phyloP scores from a whole-genome alignment of 2,888 invertebrate species.

The Cryptocephalus moraei region DNA sequence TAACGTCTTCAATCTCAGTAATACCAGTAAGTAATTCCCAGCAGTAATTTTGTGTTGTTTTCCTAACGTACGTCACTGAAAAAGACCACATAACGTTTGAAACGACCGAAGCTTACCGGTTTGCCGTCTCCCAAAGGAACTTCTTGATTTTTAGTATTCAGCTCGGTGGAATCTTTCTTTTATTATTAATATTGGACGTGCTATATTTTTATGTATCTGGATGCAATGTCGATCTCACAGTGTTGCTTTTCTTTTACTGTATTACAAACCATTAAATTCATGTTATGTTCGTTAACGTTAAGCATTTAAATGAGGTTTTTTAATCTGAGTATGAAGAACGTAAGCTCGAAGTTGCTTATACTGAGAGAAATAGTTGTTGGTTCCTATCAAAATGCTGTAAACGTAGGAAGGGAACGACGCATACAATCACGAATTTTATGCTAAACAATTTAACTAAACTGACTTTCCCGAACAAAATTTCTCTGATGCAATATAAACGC shows the following conservation, averaged over 20 bases:
- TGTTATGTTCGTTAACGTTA: conserved; percentile 1
- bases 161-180: conserved; percentile 27
- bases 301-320: background rate
- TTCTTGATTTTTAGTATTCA: conserved; percentile 32
- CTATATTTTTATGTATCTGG: conserved; percentile 31
- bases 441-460: no score
- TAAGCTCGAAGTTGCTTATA: no score
- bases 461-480: no score
- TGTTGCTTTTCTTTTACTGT: conserved; percentile 19
- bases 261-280: conserved; percentile 9
- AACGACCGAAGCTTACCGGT: conserved; percentile 24
- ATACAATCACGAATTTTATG: no score
- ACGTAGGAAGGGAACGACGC: no score
- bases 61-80: conserved; percentile 12
- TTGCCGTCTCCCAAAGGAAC: conserved; percentile 25
- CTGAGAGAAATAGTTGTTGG: no score
- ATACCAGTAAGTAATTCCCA: background rate
- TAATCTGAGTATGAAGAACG: no score
- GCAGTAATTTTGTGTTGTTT: conserved; percentile 9
- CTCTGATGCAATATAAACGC: no score
- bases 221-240: conserved; percentile 19
- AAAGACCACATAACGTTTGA: conserved; percentile 19
- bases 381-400: no score
- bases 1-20: no score
- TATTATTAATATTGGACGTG: conserved; percentile 32